Percentiles rank a stretch among this genome's conserved stretches.
phyloP scores from a whole-genome alignment of 2,888 invertebrate genomes.

The Spilarctia lutea region DNA sequence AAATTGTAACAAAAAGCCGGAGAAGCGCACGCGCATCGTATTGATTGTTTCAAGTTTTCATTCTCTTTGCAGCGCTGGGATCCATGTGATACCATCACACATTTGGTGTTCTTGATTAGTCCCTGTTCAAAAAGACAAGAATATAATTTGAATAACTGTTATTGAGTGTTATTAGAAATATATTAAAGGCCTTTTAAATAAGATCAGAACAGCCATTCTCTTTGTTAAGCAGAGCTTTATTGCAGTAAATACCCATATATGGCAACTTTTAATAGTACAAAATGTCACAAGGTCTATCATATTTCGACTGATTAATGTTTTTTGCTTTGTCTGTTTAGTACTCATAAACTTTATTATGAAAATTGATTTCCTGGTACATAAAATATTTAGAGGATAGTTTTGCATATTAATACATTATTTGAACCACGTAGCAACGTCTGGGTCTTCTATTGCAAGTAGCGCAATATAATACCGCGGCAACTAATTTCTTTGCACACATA shows the following conservation, averaged over 20 bases:
- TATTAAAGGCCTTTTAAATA: neutral
- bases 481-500: no score
- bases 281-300: neutral
- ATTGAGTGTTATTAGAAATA: neutral
- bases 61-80: no score
- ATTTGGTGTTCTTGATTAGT: no score
- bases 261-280: neutral
- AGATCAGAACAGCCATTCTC: neutral
- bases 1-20: no score
- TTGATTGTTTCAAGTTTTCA: no score
- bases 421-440: no score
- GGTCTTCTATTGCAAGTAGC: no score
- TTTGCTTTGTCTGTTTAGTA: neutral
- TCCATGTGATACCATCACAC: no score
- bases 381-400: no score
- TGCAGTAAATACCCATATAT: neutral
- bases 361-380: neutral
- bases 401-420: no score
- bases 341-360: neutral
- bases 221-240: neutral
- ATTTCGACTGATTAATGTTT: neutral
- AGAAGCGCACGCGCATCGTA: no score
- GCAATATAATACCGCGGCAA: no score
- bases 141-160: neutral
- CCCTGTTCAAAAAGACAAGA: neutral